Evolutionary conservation across 2,113 vertebrate species (phyloP).

Genomic region (Terrapene triunguis): DNA sequence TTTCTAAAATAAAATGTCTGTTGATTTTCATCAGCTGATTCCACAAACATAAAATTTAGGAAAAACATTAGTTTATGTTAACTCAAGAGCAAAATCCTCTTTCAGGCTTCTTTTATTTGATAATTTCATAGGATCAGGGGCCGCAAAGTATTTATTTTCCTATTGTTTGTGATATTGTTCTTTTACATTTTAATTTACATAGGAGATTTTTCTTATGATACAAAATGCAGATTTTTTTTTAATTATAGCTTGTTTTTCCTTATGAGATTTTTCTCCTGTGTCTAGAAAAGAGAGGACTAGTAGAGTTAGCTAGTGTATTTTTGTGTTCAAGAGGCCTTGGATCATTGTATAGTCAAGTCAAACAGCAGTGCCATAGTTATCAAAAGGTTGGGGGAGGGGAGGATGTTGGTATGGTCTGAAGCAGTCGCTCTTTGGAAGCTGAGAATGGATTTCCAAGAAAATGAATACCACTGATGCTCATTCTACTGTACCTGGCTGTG

Average conservation of each 20-base stretch:
- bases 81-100: accelerated
- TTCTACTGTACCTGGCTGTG: background rate
- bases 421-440: background rate
- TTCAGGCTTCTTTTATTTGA: background rate
- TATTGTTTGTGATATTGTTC: background rate
- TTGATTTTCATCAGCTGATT: background rate
- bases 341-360: background rate
- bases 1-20: background rate
- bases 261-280: too few relatives aligned
- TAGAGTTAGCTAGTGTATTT: background rate
- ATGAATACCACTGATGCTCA: accelerated
- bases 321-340: background rate
- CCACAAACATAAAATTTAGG: background rate
- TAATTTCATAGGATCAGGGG: background rate
- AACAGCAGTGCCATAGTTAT: background rate
- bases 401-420: background rate
- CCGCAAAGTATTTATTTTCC: accelerated
- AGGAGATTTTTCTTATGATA: accelerated
- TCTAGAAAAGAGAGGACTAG: background rate
- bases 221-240: background rate
- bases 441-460: background rate
- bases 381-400: background rate
- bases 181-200: background rate
- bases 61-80: background rate
- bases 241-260: background rate